phyloP scores from a whole-genome alignment of 1,140 invertebrate genomes.

The Chironomus tepperi region DNA sequence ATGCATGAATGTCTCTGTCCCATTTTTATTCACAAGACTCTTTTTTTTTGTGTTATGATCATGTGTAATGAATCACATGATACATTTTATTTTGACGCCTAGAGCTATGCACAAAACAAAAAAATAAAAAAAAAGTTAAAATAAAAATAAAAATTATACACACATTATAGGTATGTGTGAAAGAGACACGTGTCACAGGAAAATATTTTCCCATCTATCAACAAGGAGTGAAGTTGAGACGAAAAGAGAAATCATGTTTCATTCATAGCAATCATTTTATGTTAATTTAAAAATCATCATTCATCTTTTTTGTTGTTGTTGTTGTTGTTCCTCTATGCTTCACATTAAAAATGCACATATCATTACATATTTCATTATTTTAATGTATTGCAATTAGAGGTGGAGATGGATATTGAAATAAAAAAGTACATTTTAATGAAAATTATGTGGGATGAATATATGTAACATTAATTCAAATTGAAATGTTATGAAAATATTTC shows the following conservation, averaged over 20 bases:
- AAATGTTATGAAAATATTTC: not conserved
- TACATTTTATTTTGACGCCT: constrained; percentile 6
- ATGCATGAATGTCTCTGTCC: not conserved
- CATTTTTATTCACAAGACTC: not conserved
- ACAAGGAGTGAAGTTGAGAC: not conserved
- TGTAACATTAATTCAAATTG: not conserved
- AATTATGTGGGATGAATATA: not conserved
- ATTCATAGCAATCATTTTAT: not conserved
- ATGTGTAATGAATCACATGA: not conserved
- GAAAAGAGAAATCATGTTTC: not conserved
- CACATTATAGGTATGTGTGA: not conserved
- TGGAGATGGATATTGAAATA: no score
- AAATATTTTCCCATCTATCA: not conserved
- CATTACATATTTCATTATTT: constrained; percentile 9
- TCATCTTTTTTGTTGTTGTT: not conserved
- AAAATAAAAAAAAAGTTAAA: no score
- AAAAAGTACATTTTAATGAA: no score
- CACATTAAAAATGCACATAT: not conserved
- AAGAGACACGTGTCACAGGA: not conserved
- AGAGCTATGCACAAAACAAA: not conserved
- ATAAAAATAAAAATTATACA: not conserved
- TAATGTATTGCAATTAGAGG: not conserved
- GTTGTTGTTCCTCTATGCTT: not conserved
- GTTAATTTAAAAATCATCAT: not conserved
- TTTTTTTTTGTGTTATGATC: not conserved